Percentiles rank a stretch among this genome's conserved stretches.
phyloP scores from a whole-genome alignment of 2,797 vertebrate genomes.

The Diglossa cyanea region DNA sequence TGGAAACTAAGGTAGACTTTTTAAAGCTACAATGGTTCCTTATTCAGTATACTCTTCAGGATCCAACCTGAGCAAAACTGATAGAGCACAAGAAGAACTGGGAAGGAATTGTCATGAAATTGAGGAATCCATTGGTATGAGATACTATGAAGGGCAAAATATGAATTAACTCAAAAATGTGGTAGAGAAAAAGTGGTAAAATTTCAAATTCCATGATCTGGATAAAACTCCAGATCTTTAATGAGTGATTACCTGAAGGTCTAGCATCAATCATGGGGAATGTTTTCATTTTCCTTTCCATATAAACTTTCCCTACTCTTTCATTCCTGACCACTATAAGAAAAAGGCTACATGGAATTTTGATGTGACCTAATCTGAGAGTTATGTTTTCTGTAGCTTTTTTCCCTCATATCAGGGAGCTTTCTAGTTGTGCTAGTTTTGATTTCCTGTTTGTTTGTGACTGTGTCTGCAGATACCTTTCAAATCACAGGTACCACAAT shows the following conservation, averaged over 20 bases:
- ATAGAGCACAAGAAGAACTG: background rate
- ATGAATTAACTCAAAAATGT: background rate
- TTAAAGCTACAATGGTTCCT: background rate
- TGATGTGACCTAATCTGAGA: background rate
- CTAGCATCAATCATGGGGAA: background rate
- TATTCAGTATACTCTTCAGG: background rate
- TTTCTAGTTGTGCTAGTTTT: background rate
- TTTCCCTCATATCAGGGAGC: background rate
- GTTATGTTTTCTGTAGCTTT: background rate
- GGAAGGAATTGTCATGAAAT: background rate
- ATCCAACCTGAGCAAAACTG: background rate
- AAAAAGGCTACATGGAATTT: background rate
- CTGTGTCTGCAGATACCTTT: background rate
- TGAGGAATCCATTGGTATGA: background rate
- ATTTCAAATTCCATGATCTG: background rate
- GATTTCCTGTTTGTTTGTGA: background rate
- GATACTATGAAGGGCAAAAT: background rate
- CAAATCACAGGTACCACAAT: background rate
- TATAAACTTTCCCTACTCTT: background rate
- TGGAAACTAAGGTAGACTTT: background rate
- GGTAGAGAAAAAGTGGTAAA: background rate
- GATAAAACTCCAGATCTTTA: background rate
- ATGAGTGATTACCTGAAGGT: background rate
- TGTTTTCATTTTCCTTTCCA: background rate
- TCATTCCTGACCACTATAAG: background rate